Percentiles rank a stretch among this genome's conserved stretches.
Conservation (phyloP, 2,797 vertebrate species). For the Fundulus diaphanus region DNA sequence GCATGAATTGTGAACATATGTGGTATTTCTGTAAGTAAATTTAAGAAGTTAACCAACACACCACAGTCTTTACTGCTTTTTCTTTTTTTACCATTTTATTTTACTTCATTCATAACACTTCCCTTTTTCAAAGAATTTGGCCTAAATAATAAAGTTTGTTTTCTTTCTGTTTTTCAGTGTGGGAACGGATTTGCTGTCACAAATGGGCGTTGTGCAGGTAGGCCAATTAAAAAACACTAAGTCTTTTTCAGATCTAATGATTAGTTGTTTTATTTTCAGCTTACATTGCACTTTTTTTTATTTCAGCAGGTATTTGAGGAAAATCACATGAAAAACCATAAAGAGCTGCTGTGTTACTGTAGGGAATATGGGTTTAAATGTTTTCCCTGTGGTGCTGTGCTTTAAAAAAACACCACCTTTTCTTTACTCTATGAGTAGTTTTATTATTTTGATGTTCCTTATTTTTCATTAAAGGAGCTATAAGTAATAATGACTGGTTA, state of each 20-base stretch:
- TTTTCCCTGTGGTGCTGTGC: constrained; percentile 8
- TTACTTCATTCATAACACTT: background rate
- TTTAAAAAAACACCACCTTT: constrained; percentile 12
- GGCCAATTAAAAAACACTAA: constrained; percentile 33
- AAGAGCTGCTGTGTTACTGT: constrained; percentile 4
- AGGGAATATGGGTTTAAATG: background rate
- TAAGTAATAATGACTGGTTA: too few species aligned
- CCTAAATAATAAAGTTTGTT: background rate
- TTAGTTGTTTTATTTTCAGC: constrained; percentile 13
- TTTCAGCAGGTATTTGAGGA: constrained; percentile 68
- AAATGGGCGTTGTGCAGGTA: constrained; percentile 87
- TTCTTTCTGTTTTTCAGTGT: constrained; percentile 74
- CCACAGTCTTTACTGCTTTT: background rate
- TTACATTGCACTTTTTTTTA: constrained; percentile 15
- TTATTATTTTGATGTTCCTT: constrained; percentile 6
- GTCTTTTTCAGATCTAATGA: background rate
- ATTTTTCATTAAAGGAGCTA: background rate
- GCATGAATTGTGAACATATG: constrained; percentile 34
- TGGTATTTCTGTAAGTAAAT: background rate
- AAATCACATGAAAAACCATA: constrained; percentile 19
- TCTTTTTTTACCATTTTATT: background rate
- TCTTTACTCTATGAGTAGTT: constrained; percentile 49
- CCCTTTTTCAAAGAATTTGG: background rate
- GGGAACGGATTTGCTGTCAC: constrained; percentile 86
- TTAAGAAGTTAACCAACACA: background rate